These are phyloP conservation scores for Corbicula japonica DNA, from an alignment of 2,888 invertebrate genomes.

Conservation along the genomic window DNA sequence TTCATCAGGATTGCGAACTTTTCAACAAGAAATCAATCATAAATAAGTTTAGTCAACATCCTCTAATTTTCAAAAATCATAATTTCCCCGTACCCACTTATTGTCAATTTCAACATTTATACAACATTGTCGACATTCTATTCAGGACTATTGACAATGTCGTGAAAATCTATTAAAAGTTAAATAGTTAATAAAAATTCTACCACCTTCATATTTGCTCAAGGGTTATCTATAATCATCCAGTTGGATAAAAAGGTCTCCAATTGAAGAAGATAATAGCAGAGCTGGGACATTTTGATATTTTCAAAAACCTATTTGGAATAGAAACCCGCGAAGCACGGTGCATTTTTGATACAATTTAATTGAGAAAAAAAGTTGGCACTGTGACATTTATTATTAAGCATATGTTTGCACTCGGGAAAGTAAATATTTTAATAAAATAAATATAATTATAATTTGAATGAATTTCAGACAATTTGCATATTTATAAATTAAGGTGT, in stretches of 20 bases:
- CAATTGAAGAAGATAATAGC: not conserved
- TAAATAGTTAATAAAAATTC: slow-evolving; percentile 26
- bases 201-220: slow-evolving; percentile 20
- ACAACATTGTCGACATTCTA: slow-evolving; percentile 7
- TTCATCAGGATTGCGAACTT: too few species aligned
- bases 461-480: slow-evolving; percentile 17
- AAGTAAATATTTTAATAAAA: slow-evolving; percentile 21
- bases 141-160: slow-evolving; percentile 26
- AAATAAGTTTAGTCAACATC: slow-evolving; percentile 15
- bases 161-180: slow-evolving; percentile 33
- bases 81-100: slow-evolving; percentile 28
- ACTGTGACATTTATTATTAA: slow-evolving; percentile 19
- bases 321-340: not conserved
- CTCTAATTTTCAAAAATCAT: slow-evolving; percentile 13
- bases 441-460: slow-evolving; percentile 7
- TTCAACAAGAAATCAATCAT: too few species aligned
- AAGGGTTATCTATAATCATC: slow-evolving; percentile 22
- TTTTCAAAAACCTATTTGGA: slow-evolving; percentile 13
- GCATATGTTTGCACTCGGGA: slow-evolving; percentile 10
- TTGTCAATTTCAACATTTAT: slow-evolving; percentile 41
- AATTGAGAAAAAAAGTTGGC: not conserved
- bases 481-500: too few species aligned
- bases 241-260: slow-evolving; percentile 12
- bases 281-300: slow-evolving; percentile 17
- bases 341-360: not conserved